Conservation (phyloP, 2,797 vertebrate species). For the Lateolabrax maculatus region DNA sequence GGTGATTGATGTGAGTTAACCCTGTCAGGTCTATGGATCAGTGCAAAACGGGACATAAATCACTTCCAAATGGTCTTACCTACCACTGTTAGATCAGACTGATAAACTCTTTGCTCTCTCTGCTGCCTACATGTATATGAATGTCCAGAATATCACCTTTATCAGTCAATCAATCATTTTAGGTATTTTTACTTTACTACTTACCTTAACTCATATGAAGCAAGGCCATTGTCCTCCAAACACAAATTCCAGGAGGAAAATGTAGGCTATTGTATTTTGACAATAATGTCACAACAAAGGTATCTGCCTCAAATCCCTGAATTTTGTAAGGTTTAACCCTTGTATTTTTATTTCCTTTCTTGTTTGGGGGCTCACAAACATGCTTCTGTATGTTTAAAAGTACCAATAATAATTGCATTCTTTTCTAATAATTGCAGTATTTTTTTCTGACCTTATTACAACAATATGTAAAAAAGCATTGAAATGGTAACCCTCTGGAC, state of each 20-base stretch:
- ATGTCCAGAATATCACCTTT: not conserved
- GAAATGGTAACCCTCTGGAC: not conserved
- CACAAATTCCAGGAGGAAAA: not conserved
- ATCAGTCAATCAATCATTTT: not conserved
- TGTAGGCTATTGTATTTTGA: not conserved
- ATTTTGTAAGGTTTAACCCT: not conserved
- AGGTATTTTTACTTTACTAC: constrained; percentile 50
- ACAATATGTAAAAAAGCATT: not conserved
- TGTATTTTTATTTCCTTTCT: not conserved
- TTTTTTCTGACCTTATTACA: not conserved
- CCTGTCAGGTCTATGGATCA: constrained; percentile 75
- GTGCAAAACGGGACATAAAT: constrained; percentile 66
- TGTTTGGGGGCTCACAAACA: not conserved
- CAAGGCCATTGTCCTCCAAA: constrained; percentile 46
- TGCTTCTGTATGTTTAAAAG: not conserved
- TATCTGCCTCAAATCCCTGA: not conserved
- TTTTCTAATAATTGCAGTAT: not conserved
- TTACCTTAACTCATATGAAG: constrained; percentile 69
- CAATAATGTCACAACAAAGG: not conserved
- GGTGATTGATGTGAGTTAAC: constrained; percentile 75
- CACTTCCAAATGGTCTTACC: constrained; percentile 69
- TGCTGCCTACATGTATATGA: not conserved
- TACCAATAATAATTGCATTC: not conserved
- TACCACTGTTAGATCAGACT: constrained; percentile 43
- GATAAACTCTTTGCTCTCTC: constrained; percentile 39